A percentile compares a stretch with the other conserved stretches of the same genome.
Conservation (phyloP, 2,888 invertebrate species). For the Xylota sylvarum region DNA sequence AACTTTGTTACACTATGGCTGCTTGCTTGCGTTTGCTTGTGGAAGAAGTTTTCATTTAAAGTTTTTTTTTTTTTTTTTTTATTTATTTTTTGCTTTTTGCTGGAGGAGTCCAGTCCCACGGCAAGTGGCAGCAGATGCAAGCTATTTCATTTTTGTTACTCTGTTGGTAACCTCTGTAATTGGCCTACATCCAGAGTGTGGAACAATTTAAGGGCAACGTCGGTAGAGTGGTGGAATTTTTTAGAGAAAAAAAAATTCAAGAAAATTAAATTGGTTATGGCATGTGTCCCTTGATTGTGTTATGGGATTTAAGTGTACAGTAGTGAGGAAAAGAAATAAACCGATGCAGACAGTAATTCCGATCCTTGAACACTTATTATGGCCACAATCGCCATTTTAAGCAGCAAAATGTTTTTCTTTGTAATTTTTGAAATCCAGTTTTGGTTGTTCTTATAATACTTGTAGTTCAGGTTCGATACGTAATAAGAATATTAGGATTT, state of each 20-base stretch:
- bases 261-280: not conserved
- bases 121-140: slow-evolving; percentile 11
- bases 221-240: not conserved
- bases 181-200: slow-evolving; percentile 31
- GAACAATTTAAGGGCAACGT: not conserved
- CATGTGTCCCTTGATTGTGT: not conserved
- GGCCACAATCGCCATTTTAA: too few relatives aligned
- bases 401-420: too few relatives aligned
- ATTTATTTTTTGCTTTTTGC: not conserved
- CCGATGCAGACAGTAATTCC: too few relatives aligned
- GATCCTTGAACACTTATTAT: too few relatives aligned
- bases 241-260: not conserved
- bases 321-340: not conserved
- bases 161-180: slow-evolving; percentile 32
- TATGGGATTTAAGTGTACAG: not conserved
- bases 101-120: not conserved
- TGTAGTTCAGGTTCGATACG: too few relatives aligned
- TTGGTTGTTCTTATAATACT: too few relatives aligned
- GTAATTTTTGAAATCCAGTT: too few relatives aligned
- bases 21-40: not conserved
- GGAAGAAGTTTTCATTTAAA: slow-evolving; percentile 10
- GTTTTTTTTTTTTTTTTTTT: not conserved
- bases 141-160: slow-evolving; percentile 35
- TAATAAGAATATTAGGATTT: too few relatives aligned
- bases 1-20: slow-evolving; percentile 30